Conservation (phyloP, 2,113 vertebrate species). For the Verasper variegatus region DNA sequence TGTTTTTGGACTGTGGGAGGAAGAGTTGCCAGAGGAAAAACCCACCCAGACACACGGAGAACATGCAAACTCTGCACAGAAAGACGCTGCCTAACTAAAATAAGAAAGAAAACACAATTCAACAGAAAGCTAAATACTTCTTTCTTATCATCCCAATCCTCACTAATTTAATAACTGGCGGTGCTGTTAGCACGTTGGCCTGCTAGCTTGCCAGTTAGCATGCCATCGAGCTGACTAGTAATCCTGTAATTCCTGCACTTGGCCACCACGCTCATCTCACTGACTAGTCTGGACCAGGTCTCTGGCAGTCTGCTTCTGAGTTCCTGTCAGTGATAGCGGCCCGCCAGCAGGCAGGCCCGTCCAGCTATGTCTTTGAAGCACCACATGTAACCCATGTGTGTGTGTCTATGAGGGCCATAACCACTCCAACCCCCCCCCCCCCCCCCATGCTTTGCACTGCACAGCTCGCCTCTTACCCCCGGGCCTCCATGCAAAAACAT, state of each 20-base stretch:
- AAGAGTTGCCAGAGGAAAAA: too few species aligned
- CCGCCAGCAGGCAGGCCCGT: conserved; percentile 48
- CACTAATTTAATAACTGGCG: background rate
- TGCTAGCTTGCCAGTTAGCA: background rate
- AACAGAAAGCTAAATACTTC: background rate
- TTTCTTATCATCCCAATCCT: too few species aligned
- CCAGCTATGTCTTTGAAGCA: conserved; percentile 68
- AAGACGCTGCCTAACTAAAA: too few species aligned
- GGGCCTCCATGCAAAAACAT: conserved; percentile 79
- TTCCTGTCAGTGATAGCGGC: conserved; percentile 62
- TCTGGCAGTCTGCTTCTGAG: conserved; percentile 35
- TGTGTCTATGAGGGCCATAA: conserved; percentile 41
- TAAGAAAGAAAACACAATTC: too few species aligned
- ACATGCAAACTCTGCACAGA: background rate
- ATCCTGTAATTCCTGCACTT: conserved; percentile 7
- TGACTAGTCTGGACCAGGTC: conserved; percentile 37
- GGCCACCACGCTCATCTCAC: conserved; percentile 16
- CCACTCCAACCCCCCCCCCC: conserved; percentile 17
- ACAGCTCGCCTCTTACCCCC: conserved; percentile 36
- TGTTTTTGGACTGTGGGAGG: too few species aligned
- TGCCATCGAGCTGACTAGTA: background rate
- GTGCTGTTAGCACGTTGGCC: background rate
- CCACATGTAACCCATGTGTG: conserved; percentile 72
- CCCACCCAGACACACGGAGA: too few species aligned
- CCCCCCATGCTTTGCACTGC: conserved; percentile 43